phyloP scores from a whole-genome alignment of 2,113 vertebrate species.

The Stegastes partitus region DNA sequence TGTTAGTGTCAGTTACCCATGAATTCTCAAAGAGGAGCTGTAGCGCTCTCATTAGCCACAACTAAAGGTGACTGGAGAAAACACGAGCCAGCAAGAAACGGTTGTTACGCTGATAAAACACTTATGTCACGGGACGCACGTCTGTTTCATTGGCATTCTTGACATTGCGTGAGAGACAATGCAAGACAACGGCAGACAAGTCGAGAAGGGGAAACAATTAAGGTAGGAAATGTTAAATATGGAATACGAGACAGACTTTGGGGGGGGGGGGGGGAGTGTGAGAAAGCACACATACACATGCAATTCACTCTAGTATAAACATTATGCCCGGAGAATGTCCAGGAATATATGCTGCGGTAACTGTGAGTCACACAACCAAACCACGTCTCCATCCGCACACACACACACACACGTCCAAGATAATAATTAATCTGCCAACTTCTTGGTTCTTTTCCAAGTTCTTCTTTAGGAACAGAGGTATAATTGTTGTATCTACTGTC shows the following conservation, averaged over 20 bases:
- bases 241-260: constrained; percentile 29
- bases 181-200: constrained; percentile 9
- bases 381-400: constrained; percentile 62
- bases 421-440: constrained; percentile 73
- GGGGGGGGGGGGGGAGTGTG: constrained; percentile 29
- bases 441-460: constrained; percentile 64
- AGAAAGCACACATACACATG: constrained; percentile 45
- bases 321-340: constrained; percentile 65
- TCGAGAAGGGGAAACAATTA: constrained; percentile 43
- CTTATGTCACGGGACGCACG: no score
- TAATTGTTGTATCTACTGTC: constrained; percentile 64
- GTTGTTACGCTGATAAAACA: not conserved
- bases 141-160: not conserved
- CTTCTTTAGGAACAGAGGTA: constrained; percentile 67
- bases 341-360: constrained; percentile 72
- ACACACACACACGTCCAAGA: constrained; percentile 39
- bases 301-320: constrained; percentile 67
- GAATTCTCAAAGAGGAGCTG: no score
- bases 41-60: no score
- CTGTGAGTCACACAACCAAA: constrained; percentile 70
- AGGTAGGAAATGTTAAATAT: constrained; percentile 42
- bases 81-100: no score
- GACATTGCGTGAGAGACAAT: not conserved
- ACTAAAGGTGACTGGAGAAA: no score
- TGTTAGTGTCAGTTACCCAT: no score